Percentiles rank a stretch among this genome's conserved stretches.
Evolutionary conservation across 2,113 vertebrate genomes (phyloP).

Genomic region (Dendrocopos noguchii): DNA sequence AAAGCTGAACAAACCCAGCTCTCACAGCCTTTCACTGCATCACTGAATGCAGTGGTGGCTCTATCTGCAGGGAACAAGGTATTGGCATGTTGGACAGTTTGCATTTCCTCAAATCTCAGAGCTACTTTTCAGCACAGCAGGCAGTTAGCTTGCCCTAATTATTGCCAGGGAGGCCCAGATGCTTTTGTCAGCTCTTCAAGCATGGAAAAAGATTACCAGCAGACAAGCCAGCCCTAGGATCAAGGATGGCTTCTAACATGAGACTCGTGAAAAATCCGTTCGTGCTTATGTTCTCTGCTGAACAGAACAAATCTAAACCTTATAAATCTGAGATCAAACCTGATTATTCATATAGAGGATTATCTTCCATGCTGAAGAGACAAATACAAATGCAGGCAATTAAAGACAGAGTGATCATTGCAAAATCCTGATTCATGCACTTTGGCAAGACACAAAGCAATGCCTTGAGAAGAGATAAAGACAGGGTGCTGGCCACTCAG

Average conservation of each 20-base stretch:
- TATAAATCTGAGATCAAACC: slow-evolving; percentile 33
- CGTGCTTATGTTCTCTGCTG: slow-evolving; percentile 33
- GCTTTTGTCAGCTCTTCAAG: slow-evolving; percentile 69
- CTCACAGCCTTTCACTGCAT: no score
- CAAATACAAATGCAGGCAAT: neutral
- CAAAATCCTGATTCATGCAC: neutral
- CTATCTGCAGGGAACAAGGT: neutral
- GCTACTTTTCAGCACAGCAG: slow-evolving; percentile 45
- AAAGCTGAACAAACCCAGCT: no score
- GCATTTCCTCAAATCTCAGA: slow-evolving; percentile 43
- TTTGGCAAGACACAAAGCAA: neutral
- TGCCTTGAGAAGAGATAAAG: neutral
- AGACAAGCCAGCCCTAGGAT: slow-evolving; percentile 54
- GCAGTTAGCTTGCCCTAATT: slow-evolving; percentile 65
- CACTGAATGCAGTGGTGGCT: neutral
- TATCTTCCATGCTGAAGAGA: neutral
- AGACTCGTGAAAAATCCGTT: neutral
- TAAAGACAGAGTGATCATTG: neutral
- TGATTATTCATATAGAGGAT: slow-evolving; percentile 24
- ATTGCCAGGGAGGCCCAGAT: slow-evolving; percentile 61
- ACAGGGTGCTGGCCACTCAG: rapidly evolving
- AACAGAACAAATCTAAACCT: slow-evolving; percentile 34
- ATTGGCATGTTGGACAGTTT: neutral
- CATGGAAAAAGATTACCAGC: slow-evolving; percentile 51
- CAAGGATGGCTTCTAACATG: slow-evolving; percentile 40